A percentile compares a stretch with the other conserved stretches of the same genome.
These are phyloP conservation scores for Aspidiotus destructor DNA, from an alignment of 2,888 invertebrate species.

Conservation along the genomic window DNA sequence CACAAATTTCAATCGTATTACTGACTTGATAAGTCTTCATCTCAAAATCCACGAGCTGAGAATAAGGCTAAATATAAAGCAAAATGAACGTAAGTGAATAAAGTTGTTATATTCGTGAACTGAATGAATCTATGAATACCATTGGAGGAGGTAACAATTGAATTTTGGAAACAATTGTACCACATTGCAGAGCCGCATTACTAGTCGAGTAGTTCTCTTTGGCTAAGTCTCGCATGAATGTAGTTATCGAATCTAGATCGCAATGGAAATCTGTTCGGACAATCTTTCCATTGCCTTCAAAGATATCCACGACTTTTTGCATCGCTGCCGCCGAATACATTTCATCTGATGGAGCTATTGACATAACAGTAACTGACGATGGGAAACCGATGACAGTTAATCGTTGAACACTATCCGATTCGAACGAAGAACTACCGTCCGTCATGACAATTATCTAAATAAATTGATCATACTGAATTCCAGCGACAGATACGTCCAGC, in stretches of 20 bases:
- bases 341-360: constrained; percentile 20
- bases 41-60: constrained; percentile 56
- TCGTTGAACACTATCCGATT: neutral
- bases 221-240: constrained; percentile 47
- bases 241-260: constrained; percentile 21
- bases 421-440: constrained; percentile 48
- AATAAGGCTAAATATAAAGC: constrained; percentile 45
- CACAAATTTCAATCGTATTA: constrained; percentile 69
- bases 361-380: constrained; percentile 22
- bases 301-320: constrained; percentile 18
- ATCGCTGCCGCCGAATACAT: constrained; percentile 14
- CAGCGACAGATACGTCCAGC: neutral
- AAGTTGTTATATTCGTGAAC: neutral
- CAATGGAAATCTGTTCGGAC: constrained; percentile 18
- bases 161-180: constrained; percentile 61
- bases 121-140: constrained; percentile 40
- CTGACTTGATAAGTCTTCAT: constrained; percentile 54
- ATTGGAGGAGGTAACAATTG: constrained; percentile 65
- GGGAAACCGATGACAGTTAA: constrained; percentile 16
- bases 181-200: constrained; percentile 62
- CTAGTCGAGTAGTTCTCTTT: constrained; percentile 65
- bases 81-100: neutral
- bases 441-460: constrained; percentile 59
- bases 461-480: constrained; percentile 22
- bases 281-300: constrained; percentile 24